Evolutionary conservation across 1,140 invertebrate species (phyloP), one percentile per base, ranked within the genome.

Genomic region (Camponotus floridanus): DNA sequence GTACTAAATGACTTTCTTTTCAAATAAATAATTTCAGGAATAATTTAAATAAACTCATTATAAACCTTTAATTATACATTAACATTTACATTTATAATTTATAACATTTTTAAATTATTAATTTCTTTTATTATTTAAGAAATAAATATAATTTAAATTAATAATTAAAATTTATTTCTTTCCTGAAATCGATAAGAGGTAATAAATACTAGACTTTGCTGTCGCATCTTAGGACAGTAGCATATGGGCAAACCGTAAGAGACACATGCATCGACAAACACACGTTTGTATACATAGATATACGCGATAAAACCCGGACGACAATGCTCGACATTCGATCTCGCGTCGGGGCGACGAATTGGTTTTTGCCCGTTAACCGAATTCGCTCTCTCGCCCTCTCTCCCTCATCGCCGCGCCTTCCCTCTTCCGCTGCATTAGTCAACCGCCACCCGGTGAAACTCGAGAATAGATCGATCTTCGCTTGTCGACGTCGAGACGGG

Each of bases 281-380:
- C 36, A 36, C n/a, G 36, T 42, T 3, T 21, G 31, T 51, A 39
- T 31, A 74, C 39, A 48, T 48, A 51, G 59, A 45, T 59, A 78
- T 88, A 73, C 48, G 61, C 78, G 88, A 88, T 88, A 85, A 88
- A 90, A 90, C 62, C 62, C 84, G 62, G 13, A 68, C 86, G 86
- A 89, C 86, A 83, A 81, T 48, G 86, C 51, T 85, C 83, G 84
- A 91, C 84, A 86, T 88, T 91, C 88, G 86, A 90, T 88, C 88
- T 68, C 78, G 83, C 64, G 78, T 76, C 88, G 86, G 26, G 26
- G 76, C 86, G 74, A 90, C 86, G 90, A 91, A 91, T 90, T 88
- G 88, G 89, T 90, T 90, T 90, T 90, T 90, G 81, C 88, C 76
- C 88, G 88, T 88, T 90, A 88, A 90, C 81, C 83, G 84, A 88